A percentile compares a stretch with the other conserved stretches of the same genome.
phyloP scores from a whole-genome alignment of 2,888 invertebrate species.

The Sinelater perroti region DNA sequence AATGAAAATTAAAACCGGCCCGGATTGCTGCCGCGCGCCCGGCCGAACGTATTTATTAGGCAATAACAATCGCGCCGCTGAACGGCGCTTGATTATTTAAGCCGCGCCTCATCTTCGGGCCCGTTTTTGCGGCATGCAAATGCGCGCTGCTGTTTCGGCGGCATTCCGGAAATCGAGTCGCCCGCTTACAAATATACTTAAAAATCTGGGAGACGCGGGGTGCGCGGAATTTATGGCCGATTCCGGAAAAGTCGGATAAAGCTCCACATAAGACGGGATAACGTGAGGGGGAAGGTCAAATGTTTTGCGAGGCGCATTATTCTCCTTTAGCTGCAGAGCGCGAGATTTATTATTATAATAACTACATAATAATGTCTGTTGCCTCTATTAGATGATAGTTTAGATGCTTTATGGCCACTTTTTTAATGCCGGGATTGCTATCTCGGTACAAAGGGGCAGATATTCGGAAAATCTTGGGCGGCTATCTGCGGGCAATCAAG shows the following conservation, averaged over 20 bases:
- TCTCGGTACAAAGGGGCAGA: conserved; percentile 7
- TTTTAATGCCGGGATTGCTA: conserved; percentile 22
- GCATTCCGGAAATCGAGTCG: conserved; percentile 42
- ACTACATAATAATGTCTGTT: conserved; percentile 55
- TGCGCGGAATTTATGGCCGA: conserved; percentile 50
- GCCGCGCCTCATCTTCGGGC: too few relatives aligned
- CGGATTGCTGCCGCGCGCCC: conserved; percentile 55
- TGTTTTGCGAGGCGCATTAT: conserved; percentile 51
- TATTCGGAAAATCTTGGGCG: background rate
- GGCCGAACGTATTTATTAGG: conserved; percentile 40
- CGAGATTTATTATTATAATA: conserved; percentile 56
- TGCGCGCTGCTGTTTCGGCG: too few relatives aligned
- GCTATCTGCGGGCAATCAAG: too few relatives aligned
- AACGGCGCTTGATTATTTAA: too few relatives aligned
- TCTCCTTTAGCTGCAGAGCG: conserved; percentile 48
- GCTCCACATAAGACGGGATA: conserved; percentile 51
- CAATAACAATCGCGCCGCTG: conserved; percentile 23
- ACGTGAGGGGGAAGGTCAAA: conserved; percentile 51
- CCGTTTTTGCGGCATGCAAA: too few relatives aligned
- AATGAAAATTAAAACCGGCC: conserved; percentile 59
- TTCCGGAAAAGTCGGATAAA: conserved; percentile 47
- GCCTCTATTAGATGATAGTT: conserved; percentile 51
- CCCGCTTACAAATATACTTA: conserved; percentile 43
- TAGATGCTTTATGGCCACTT: conserved; percentile 48
- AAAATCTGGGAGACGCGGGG: conserved; percentile 43